Conservation (phyloP, 2,888 invertebrate species). For the Anoncus sp. region DNA sequence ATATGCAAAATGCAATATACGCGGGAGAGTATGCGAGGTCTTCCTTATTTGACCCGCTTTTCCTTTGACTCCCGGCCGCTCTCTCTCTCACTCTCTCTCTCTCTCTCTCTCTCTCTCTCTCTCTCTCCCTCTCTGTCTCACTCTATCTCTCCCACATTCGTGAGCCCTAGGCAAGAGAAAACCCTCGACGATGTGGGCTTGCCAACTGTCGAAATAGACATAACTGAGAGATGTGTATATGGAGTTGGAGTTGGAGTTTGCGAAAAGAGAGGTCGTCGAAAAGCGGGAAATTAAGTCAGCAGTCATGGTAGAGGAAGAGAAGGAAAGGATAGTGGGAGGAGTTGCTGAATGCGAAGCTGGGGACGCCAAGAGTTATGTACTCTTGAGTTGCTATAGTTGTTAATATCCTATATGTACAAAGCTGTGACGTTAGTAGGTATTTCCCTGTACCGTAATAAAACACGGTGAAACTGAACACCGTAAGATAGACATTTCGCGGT, state of each 20-base stretch:
- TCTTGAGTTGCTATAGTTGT: neutral
- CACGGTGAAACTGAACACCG: constrained; percentile 16
- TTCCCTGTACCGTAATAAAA: neutral
- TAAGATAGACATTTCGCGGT: neutral
- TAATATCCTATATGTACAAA: constrained; percentile 25
- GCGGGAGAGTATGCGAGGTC: neutral
- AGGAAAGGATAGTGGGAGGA: constrained; percentile 13
- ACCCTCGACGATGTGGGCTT: neutral
- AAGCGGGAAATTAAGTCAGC: constrained; percentile 60
- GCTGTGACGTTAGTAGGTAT: neutral
- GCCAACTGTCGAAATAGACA: constrained; percentile 58
- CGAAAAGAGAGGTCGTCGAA: constrained; percentile 14
- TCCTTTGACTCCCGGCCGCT: neutral
- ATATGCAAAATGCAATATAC: too few species aligned
- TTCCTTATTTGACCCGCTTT: constrained; percentile 20
- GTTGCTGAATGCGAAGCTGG: constrained; percentile 19
- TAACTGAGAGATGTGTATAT: constrained; percentile 26
- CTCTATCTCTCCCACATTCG: constrained; percentile 1
- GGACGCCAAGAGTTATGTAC: constrained; percentile 9
- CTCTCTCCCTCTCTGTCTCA: neutral
- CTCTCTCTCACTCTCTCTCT: neutral
- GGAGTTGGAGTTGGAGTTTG: constrained; percentile 40
- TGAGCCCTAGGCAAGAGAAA: constrained; percentile 9
- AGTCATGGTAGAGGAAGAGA: constrained; percentile 42
- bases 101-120: neutral